A percentile compares a stretch with the other conserved stretches of the same genome.
Evolutionary conservation across 1,140 invertebrate species (phyloP).

Genomic region (Elymnias hypermnestra): DNA sequence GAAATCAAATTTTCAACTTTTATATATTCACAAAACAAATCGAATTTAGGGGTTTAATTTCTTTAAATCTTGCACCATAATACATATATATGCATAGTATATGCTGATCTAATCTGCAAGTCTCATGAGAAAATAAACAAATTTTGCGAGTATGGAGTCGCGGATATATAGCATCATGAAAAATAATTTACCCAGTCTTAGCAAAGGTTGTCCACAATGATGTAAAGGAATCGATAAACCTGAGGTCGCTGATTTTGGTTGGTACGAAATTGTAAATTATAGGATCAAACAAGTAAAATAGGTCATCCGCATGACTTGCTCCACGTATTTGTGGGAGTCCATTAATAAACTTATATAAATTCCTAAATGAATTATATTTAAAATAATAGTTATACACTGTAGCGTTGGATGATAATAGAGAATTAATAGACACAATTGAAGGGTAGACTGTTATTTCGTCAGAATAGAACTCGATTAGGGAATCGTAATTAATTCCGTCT

Average conservation of each 20-base stretch:
- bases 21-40: no score
- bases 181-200: conserved; percentile 8
- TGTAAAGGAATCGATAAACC: conserved; percentile 28
- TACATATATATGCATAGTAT: no score
- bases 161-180: neutral
- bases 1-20: no score
- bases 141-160: no score
- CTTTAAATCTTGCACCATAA: no score
- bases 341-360: conserved; percentile 28
- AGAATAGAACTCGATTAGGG: conserved; percentile 27
- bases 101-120: no score
- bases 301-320: conserved; percentile 31
- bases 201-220: conserved; percentile 35
- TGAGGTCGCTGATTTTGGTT: conserved; percentile 10
- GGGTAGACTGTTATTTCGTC: conserved; percentile 22
- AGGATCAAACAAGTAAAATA: conserved; percentile 26
- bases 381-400: conserved; percentile 39
- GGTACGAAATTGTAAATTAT: conserved; percentile 10
- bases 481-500: conserved; percentile 16
- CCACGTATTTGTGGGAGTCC: conserved; percentile 18
- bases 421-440: conserved; percentile 8
- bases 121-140: no score
- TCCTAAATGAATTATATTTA: conserved; percentile 34
- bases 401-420: conserved; percentile 13
- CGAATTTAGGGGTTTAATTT: no score